These are phyloP conservation scores for Gerris buenoi DNA, from an alignment of 1,140 invertebrate genomes.

Conservation along the genomic window DNA sequence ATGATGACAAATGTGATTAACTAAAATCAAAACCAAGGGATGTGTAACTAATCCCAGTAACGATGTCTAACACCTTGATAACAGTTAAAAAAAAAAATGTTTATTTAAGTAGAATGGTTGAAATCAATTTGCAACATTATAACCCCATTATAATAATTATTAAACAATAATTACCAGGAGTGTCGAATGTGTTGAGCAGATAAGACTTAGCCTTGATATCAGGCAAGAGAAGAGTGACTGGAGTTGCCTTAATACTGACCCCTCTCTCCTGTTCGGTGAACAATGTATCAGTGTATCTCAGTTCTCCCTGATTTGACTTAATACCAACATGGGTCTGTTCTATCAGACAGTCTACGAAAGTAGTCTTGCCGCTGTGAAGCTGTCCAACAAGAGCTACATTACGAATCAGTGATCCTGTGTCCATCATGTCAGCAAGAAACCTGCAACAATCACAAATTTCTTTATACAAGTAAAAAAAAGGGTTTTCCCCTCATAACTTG, in stretches of 20 bases:
- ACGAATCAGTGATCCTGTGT: constrained; percentile 82
- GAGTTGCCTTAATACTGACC: constrained; percentile 91
- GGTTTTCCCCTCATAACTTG: too few relatives aligned
- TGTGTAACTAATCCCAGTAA: too few relatives aligned
- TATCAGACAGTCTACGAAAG: constrained; percentile 92
- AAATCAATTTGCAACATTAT: too few relatives aligned
- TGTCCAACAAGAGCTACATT: constrained; percentile 94
- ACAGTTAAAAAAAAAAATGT: too few relatives aligned
- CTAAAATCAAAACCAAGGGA: too few relatives aligned
- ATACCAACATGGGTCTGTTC: constrained; percentile 92
- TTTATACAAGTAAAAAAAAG: too few relatives aligned
- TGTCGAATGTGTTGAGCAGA: constrained; percentile 92
- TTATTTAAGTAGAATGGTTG: too few relatives aligned
- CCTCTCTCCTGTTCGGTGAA: constrained; percentile 97
- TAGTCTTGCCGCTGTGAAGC: constrained; percentile 98
- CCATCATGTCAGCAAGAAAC: constrained; percentile 93
- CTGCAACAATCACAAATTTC: too few relatives aligned
- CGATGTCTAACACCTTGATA: too few relatives aligned
- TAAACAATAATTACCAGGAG: constrained; percentile 63
- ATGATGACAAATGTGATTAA: too few relatives aligned
- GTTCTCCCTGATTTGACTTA: constrained; percentile 52
- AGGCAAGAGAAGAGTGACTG: constrained; percentile 83
- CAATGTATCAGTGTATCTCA: constrained; percentile 90
- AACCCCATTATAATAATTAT: too few relatives aligned
- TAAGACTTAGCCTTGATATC: constrained; percentile 90